Conservation (phyloP, 2,797 vertebrate genomes). For the Hafferia zeledoni region DNA sequence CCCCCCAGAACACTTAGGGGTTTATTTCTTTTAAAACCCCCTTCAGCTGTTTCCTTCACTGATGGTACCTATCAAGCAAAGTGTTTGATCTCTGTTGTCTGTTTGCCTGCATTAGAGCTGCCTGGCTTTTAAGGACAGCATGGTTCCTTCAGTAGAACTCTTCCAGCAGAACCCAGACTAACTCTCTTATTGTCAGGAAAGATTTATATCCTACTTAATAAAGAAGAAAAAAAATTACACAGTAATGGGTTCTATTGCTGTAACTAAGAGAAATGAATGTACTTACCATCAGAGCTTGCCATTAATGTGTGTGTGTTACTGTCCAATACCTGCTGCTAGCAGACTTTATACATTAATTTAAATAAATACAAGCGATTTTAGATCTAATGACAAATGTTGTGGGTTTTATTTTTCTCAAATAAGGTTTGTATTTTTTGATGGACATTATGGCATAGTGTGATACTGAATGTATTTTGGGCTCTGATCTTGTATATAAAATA, state of each 20-base stretch:
- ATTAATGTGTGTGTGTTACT: background rate
- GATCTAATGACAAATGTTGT: background rate
- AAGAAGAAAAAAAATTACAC: background rate
- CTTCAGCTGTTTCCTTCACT: background rate
- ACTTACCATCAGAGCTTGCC: background rate
- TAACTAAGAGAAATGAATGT: background rate
- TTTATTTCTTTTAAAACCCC: conserved; percentile 18
- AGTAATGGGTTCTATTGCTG: background rate
- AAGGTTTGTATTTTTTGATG: background rate
- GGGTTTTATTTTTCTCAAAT: background rate
- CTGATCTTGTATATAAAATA: background rate
- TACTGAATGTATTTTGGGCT: background rate
- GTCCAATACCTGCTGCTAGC: background rate
- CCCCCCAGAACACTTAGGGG: background rate
- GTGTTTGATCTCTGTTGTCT: background rate
- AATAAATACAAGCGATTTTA: background rate
- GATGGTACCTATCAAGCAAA: background rate
- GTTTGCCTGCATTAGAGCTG: conserved; percentile 15
- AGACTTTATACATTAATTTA: background rate
- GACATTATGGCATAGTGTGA: background rate
- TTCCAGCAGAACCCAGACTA: background rate
- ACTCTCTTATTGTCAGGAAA: background rate
- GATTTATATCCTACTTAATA: background rate
- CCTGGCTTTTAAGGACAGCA: background rate
- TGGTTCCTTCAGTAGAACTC: background rate